These are phyloP conservation scores for Dendrocincla tyrannina DNA, from an alignment of 2,797 vertebrate genomes.

Conservation along the genomic window DNA sequence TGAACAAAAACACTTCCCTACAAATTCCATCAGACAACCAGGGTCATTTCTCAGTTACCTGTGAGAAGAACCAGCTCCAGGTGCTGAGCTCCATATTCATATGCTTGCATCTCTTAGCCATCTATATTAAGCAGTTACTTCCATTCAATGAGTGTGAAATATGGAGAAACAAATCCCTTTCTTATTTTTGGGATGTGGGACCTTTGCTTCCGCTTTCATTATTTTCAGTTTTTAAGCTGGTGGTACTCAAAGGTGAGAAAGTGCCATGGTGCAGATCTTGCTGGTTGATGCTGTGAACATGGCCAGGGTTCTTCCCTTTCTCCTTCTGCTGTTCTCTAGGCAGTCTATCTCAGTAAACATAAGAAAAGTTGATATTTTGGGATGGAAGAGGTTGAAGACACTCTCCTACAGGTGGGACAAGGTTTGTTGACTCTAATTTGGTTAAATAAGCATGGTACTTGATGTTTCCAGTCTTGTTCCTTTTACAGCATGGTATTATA, in stretches of 20 bases:
- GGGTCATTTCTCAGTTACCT: background rate
- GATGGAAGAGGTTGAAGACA: background rate
- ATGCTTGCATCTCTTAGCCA: background rate
- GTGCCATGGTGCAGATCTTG: background rate
- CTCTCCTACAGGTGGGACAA: background rate
- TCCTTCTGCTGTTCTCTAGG: background rate
- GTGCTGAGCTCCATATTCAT: background rate
- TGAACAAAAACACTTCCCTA: background rate
- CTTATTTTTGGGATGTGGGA: background rate
- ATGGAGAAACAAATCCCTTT: background rate
- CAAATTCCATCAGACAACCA: background rate
- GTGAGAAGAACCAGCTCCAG: background rate
- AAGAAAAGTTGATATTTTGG: background rate
- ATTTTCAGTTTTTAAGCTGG: background rate
- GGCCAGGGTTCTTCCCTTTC: background rate
- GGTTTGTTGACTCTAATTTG: background rate
- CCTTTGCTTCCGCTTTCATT: background rate
- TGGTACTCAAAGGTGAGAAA: background rate
- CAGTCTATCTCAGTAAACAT: fast-evolving
- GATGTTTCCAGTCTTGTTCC: background rate
- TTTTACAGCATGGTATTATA: background rate
- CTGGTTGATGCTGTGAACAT: background rate
- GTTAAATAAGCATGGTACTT: background rate
- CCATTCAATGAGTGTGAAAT: background rate
- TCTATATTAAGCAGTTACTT: background rate